Base-by-base conservation (phyloP, 2,888 invertebrate genomes). In the Drosophila histrio region DNA sequence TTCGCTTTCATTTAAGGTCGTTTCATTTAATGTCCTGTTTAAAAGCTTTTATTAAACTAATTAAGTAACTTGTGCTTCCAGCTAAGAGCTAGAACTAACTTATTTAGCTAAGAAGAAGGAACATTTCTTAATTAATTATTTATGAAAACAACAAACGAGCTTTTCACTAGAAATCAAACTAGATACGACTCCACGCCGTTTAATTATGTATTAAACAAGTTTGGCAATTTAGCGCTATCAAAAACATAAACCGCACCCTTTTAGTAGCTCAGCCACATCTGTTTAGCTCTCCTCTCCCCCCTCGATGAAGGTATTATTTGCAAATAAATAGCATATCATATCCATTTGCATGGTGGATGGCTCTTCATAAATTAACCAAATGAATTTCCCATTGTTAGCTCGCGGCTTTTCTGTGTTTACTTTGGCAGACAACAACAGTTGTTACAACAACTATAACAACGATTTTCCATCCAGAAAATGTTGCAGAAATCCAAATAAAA, bases 171-270 rank as follows among this genome's bases (percentile, higher is more conserved):
- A 47, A 32, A 41, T 7, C 28, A 41, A 17, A 34, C 13, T 21
- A n/a, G 39, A 30, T n/a, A 7, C 11, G 9, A 9, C 5, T 38
- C 17, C 8, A 28, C 19, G 21, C 3, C 11, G 26, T 26, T 63
- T 30, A 22, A 46, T 17, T 53, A 28, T 22, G 19, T n/a, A 15
- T 13, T 13, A 17, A 43, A 46, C 30, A n/a, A 24, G 15, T 44
- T 30, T 32, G 9, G 2, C 22, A 13, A 22, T 17, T 44, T 66
- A 1, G 6, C 6, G 19, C 47, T 43, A 36, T 57, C 57, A 58
- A 43, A 52, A 73, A 49, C 49, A 59, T 30, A 73, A 44, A 22
- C 46, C 68, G 32, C 73, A 58, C 43, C 47, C 52, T 47, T 53
- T 46, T 11, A 38, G 9, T n/a, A 26, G 9, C 28, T 30, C 2